phyloP scores from a whole-genome alignment of 2,797 vertebrate species.

The Enoplosus armatus region DNA sequence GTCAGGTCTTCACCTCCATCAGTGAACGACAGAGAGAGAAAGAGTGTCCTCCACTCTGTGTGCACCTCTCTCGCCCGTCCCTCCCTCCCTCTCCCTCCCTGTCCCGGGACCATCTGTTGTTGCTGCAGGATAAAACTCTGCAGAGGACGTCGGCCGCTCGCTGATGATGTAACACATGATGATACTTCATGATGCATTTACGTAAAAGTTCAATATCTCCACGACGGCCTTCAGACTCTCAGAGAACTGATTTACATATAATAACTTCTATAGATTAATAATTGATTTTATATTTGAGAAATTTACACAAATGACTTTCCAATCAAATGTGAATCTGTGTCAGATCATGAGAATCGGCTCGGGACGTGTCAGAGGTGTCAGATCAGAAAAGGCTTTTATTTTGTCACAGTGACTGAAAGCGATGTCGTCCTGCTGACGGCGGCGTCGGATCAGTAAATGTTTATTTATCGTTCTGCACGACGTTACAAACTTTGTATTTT shows the following conservation, averaged over 20 bases:
- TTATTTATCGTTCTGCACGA: neutral
- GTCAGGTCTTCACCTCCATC: conserved; percentile 54
- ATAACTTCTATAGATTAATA: neutral
- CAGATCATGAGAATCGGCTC: too few relatives aligned
- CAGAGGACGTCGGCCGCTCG: neutral
- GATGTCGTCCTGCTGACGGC: too few relatives aligned
- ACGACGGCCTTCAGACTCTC: neutral
- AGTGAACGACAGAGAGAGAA: neutral
- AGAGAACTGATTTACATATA: too few relatives aligned
- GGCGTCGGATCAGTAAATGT: neutral
- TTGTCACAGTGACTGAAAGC: too few relatives aligned
- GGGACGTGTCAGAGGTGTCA: too few relatives aligned
- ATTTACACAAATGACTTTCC: too few relatives aligned
- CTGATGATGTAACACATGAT: conserved; percentile 55
- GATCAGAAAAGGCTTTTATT: too few relatives aligned
- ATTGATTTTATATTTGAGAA: too few relatives aligned
- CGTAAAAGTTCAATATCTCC: conserved; percentile 1
- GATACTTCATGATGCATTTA: neutral
- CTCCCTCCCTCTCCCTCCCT: conserved; percentile 27
- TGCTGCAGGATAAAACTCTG: conserved; percentile 51
- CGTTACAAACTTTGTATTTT: neutral
- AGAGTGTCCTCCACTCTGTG: conserved; percentile 22
- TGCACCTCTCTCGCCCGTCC: conserved; percentile 17
- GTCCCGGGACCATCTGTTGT: conserved; percentile 77
- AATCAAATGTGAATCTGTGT: too few relatives aligned